Evolutionary conservation across 2,888 invertebrate genomes (phyloP), one percentile per base, ranked within the genome.

Genomic region (Eudasyphora cyanicolor): DNA sequence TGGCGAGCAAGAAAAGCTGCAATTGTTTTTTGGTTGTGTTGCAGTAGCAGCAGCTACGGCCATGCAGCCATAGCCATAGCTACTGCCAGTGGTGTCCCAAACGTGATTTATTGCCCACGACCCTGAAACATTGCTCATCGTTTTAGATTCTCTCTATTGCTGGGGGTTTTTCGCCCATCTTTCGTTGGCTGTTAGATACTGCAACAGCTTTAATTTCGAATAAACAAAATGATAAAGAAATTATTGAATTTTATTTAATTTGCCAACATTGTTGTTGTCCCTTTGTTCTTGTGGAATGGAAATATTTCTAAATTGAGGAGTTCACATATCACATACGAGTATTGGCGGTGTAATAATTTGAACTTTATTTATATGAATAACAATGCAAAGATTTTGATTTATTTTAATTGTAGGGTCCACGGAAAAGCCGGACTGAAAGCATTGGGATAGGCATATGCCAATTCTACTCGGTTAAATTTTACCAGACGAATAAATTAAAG

Each of bases 51-150:
- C 79, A 82, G 82, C 85, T 75, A n/a, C n/a, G 71, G 77, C 81
- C 82, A 35, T 79, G 80, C 60, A 79, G 75, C 79, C 79, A 82
- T 79, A 82, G 82, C 82, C 74, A 76, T 77, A 82, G 82, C 85
- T 76, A 78, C 78, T 79, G 81, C 82, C 84, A 82, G 85, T 83
- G 84, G 86, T 82, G 82, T 84, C 82, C 83, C 82, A 80, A 82
- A 83, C 82, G 82, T 86, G 86, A 86, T 86, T 86, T 86, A 86
- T 86, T 86, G 73, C 79, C 64, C 70, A 83, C 84, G 86, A 86
- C 85, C 84, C 86, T 85, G 83, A 86, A 71, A 75, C 76, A 69
- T 76, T 76, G 80, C 67, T 80, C 78, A 84, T 73, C 78, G 80
- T 75, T 78, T 77, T 67, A 51, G 60, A 45, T 78, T 73, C 54